Base-by-base conservation (phyloP, 64 coral and sea anemone species). In the Astreopora myriophthalma region DNA sequence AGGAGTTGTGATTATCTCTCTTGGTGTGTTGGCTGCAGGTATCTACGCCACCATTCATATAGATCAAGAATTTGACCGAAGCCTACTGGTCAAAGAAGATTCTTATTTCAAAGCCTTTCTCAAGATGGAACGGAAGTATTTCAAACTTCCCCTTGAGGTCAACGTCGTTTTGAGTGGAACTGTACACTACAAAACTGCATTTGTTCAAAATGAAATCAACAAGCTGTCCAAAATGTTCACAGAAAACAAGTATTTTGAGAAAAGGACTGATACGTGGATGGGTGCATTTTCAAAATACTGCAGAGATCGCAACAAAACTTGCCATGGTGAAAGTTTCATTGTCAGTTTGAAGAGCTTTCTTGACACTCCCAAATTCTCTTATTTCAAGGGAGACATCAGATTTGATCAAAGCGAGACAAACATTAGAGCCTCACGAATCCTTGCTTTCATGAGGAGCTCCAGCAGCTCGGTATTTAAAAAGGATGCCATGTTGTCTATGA, bases 11-110 rank as follows among this genome's bases (percentile, higher is more conserved):
- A 5, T 98, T 17, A 8, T 94, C 9, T 94, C 95, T 6, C 14
- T 98, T 42, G n/a, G 81, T 23, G 10, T 91, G 22, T 34, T 98
- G 8, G 92, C 58, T 30, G 84, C 75, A 42, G 92, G 95, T 8
- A 94, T 98, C 10, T 98, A 91, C 27, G 95, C 92, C 29, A 88
- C 95, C 48, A 26, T 90, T n/a, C 66, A 90, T 33, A n/a, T 94
- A 9, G 64, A 76, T 82, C 87, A 98, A 76, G 73, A 40, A 40
- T 98, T 98, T 49, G 81, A 98, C 74, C 68, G 87, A 26, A 26
- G 23, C 49, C 81, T 90, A 6, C 58, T 98, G 39, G 95, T 67
- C 0, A 90, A 70, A 62, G 95, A 98, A 35, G 86, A 78, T 71
- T 86, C 87, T 2, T 68, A 71, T 22, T 98, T 69, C 76, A 91